Base-by-base conservation (phyloP, 2,888 invertebrate genomes). In the Polietes domitor region DNA sequence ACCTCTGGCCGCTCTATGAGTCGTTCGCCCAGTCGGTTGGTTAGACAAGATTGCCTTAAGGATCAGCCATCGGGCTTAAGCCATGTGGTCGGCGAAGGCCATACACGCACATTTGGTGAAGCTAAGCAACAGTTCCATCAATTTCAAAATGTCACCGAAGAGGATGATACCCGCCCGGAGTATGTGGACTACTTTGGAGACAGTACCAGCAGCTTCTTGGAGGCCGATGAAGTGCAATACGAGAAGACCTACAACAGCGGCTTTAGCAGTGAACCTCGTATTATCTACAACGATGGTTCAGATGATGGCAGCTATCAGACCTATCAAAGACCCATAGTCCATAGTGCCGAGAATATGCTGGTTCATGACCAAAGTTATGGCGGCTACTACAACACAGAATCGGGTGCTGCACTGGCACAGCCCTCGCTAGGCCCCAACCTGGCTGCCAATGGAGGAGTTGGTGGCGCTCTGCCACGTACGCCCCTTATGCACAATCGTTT, bases 41-140 rank as follows among this genome's bases (percentile, higher is more conserved):
- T 92, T 19, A 88, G 92, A 1, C 92, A 92, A 77, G 92, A 92
- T 37, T 91, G 92, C 77, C 89, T 92, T 1, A 92, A 91, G 85
- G 92, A 92, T 81, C 91, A 9, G 43, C 79, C 0, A 21, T 73
- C 28, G 63, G 74, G 4, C 55, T 76, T 76, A 15, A 24, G 68
- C 19, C 68, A 68, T 21, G 6, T 43, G 1, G 43, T 15, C 24
- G 41, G 24, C 43, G 85, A 86, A n/a, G 19, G 80, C 9, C 88
- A 88, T n/a, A 80, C 86, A 0, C 89, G 92, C 28, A 91, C 92
- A 1, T 92, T 92, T 77, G 91, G 91, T 5, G 92, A 92, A 82
- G 92, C 91, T 9, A 92, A 92, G 76, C 92, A 92, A 77, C 89
- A 89, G 71, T 90, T 90, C 63, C 76, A 89, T 78, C 90, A 90